Evolutionary conservation across 2,113 vertebrate species (phyloP).

Genomic region (Epinephelus moara): DNA sequence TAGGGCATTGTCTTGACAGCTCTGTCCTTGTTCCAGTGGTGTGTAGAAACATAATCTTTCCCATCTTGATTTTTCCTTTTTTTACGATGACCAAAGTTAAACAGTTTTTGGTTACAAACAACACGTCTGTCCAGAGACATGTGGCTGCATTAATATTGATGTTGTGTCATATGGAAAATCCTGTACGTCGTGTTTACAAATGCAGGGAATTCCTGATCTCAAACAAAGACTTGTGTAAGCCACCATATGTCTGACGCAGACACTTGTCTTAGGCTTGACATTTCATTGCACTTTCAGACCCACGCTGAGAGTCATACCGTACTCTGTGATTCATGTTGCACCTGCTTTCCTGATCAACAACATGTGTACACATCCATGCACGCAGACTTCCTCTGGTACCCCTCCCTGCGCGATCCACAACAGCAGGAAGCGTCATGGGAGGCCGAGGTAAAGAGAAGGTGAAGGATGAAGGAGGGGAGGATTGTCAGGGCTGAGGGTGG

Average conservation of each 20-base stretch:
- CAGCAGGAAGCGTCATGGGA: constrained; percentile 19
- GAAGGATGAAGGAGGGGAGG: constrained; percentile 46
- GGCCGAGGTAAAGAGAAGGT: constrained; percentile 42
- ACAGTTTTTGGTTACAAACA: not conserved
- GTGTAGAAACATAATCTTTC: not conserved
- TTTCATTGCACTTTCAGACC: not conserved
- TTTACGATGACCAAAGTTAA: not conserved
- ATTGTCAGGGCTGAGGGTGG: constrained; percentile 35
- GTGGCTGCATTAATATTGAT: constrained; percentile 23
- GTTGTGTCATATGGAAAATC: not conserved
- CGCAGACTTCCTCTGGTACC: constrained; percentile 8
- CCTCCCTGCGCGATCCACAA: not conserved
- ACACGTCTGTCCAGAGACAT: not conserved
- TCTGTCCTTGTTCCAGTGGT: not conserved
- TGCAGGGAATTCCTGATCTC: not conserved
- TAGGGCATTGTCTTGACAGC: constrained; percentile 14
- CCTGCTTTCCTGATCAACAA: constrained; percentile 10
- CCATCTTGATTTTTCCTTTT: not conserved
- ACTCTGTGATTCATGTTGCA: not conserved
- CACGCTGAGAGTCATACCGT: not conserved
- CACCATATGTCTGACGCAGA: constrained; percentile 14
- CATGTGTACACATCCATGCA: constrained; percentile 20
- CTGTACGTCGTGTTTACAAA: not conserved
- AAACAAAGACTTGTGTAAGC: constrained; percentile 5
- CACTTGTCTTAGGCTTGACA: not conserved